phyloP scores from a whole-genome alignment of 2,888 invertebrate species.

The Oxyteleia sp. region DNA sequence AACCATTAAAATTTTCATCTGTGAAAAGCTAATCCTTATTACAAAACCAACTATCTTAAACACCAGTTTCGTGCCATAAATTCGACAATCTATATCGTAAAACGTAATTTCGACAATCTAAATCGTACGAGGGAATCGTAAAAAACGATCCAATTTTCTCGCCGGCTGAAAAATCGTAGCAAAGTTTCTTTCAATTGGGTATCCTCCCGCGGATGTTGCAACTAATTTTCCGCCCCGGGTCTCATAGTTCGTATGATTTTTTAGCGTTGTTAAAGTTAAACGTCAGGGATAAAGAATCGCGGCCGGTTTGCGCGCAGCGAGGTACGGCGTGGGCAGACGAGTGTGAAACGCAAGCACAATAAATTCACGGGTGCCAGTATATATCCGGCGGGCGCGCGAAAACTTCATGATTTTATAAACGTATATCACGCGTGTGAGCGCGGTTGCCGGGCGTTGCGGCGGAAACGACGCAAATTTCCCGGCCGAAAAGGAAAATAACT shows the following conservation, averaged over 20 bases:
- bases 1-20: too few species aligned
- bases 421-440: conserved; percentile 51
- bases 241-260: conserved; percentile 21
- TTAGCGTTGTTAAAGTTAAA: conserved; percentile 50
- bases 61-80: too few species aligned
- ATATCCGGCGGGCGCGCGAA: conserved; percentile 76
- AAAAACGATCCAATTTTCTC: too few species aligned
- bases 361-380: conserved; percentile 80
- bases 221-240: conserved; percentile 10
- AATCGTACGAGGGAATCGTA: too few species aligned
- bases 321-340: conserved; percentile 69
- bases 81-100: too few species aligned
- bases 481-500: conserved; percentile 42
- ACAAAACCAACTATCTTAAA: too few species aligned
- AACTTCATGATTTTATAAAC: conserved; percentile 66
- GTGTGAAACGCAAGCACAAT: conserved; percentile 81
- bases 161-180: too few species aligned
- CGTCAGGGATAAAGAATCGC: conserved; percentile 60
- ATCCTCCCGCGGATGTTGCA: not conserved
- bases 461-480: conserved; percentile 31
- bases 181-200: not conserved
- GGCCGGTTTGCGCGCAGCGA: conserved; percentile 39
- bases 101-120: too few species aligned
- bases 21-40: too few species aligned
- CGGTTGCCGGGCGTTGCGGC: conserved; percentile 33